Percentiles rank a stretch among this genome's conserved stretches.
These are phyloP conservation scores for Columba guinea DNA, from an alignment of 2,797 vertebrate species.

Conservation along the genomic window DNA sequence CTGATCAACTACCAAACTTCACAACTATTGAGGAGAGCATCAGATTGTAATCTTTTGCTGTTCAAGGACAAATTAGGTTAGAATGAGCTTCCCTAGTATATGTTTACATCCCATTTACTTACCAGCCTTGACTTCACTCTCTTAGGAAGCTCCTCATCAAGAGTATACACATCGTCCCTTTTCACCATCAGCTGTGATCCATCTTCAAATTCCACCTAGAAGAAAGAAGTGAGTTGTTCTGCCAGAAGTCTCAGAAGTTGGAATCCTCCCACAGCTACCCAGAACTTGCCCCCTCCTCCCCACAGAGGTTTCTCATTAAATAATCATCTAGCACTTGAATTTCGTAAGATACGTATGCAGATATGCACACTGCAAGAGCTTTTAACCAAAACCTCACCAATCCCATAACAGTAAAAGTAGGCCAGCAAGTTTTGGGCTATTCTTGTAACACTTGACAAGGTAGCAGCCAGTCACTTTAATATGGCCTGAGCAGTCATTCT, in stretches of 20 bases:
- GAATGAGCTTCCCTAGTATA: background rate
- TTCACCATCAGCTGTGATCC: constrained; percentile 92
- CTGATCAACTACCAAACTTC: background rate
- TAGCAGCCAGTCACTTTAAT: background rate
- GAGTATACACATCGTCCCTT: constrained; percentile 93
- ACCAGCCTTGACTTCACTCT: constrained; percentile 95
- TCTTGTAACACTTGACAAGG: background rate
- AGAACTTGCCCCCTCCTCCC: background rate
- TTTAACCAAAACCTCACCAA: background rate
- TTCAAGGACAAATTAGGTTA: background rate
- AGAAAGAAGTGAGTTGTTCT: background rate
- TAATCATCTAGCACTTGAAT: background rate
- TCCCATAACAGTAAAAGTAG: background rate
- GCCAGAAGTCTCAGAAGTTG: background rate
- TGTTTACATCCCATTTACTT: constrained; percentile 40
- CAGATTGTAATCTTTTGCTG: background rate
- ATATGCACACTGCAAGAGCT: background rate
- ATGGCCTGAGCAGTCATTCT: background rate
- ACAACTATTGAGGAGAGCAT: background rate
- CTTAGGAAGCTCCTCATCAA: constrained; percentile 96
- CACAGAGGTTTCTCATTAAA: background rate
- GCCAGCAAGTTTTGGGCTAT: background rate
- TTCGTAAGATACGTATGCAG: fast-evolving
- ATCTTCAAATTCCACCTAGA: constrained; percentile 97
- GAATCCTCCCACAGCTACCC: background rate